Base-by-base conservation (phyloP, 1,140 invertebrate species). In the Sinonovacula constricta region DNA sequence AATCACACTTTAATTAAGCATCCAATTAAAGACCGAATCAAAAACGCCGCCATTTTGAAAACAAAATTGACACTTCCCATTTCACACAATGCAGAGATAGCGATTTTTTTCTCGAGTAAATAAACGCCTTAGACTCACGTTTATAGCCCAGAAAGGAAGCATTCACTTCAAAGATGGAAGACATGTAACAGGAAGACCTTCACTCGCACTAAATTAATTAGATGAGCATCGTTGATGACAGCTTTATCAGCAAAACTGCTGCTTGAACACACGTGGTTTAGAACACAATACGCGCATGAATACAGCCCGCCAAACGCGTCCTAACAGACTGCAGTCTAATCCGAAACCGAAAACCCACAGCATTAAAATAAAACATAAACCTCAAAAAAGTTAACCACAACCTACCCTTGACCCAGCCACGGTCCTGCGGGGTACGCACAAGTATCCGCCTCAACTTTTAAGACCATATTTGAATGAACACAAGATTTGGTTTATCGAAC, bases 251-350 rank as follows among this genome's bases (percentile, higher is more conserved):
- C n/a, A n/a, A n/a, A n/a, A 68, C 4, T 54, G 51, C 36, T n/a
- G 18, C 7, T 18, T 3, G 22, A 33, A 26, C 62, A 65, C 70
- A 76, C 72, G 72, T 76, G 72, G 62, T 56, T 75, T 76, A 36
- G 18, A 60, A 34, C 24, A 14, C 33, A 30, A n/a, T 3, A n/a
- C n/a, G 72, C 72, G 72, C 28, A 76, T n/a, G 28, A 39, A 76
- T 76, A 76, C 72, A 76, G 33, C 62, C 54, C 72, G 72, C 72
- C 72, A 59, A 76, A 76, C 33, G n/a, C n/a, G n/a, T n/a, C n/a
- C n/a, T n/a, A n/a, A n/a, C n/a, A n/a, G 26, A 67, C 31, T 39
- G 18, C 26, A 31, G 15, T n/a, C n/a, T n/a, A 67, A 59, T 67
- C 67, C 54, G 53, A 34, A 30, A 62, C 34, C n/a, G n/a, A n/a